Evolutionary conservation across 2,797 vertebrate species (phyloP).

Genomic region (Eurystomus glaucurus): DNA sequence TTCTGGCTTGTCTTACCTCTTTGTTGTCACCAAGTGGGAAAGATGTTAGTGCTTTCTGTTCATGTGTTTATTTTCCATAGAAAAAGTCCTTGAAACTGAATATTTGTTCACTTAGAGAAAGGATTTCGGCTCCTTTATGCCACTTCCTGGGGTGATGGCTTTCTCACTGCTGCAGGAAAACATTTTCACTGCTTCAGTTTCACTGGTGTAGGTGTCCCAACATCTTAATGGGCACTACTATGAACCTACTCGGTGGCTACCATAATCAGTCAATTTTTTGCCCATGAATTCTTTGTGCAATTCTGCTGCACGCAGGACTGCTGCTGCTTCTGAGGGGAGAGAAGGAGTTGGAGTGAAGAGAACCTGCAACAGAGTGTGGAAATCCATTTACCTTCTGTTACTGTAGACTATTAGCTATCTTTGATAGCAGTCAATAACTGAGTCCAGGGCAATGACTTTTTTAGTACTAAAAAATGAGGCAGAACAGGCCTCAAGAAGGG

Average conservation of each 20-base stretch:
- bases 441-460: neutral
- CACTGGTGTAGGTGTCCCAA: neutral
- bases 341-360: neutral
- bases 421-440: neutral
- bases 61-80: neutral
- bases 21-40: neutral
- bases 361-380: accelerated
- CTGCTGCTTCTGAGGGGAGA: neutral
- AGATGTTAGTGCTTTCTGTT: neutral
- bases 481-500: neutral
- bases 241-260: neutral
- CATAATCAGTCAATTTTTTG: neutral
- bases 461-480: neutral
- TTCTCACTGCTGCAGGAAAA: neutral
- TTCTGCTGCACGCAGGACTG: neutral
- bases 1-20: neutral
- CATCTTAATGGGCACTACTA: neutral
- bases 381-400: neutral
- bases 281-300: neutral
- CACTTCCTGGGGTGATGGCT: neutral
- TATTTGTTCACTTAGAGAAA: neutral
- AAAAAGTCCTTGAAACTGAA: neutral
- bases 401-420: neutral
- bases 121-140: neutral
- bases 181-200: neutral